Percentiles rank a stretch among this genome's conserved stretches.
phyloP scores from a whole-genome alignment of 2,113 vertebrate species.

The Cinclus mexicanus region DNA sequence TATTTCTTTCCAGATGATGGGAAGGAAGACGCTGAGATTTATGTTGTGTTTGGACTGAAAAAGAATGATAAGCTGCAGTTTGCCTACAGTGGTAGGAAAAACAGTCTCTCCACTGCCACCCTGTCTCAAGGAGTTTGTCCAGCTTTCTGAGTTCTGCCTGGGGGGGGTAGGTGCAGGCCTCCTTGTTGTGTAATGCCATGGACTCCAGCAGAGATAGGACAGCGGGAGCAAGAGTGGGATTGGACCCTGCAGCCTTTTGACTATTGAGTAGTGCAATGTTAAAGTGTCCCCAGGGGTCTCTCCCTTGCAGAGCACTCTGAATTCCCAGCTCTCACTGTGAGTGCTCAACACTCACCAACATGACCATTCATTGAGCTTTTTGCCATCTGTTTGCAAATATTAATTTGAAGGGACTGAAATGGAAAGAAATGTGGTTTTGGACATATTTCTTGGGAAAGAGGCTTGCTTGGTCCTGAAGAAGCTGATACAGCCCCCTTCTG shows the following conservation, averaged over 20 bases:
- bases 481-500: background rate
- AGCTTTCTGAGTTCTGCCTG: background rate
- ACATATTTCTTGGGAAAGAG: background rate
- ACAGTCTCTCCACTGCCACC: background rate
- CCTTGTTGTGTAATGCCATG: background rate
- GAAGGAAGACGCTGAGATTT: background rate
- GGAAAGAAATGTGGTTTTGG: background rate
- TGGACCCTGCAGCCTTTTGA: background rate
- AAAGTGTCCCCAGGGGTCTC: background rate
- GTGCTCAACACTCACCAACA: background rate
- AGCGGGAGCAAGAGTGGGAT: background rate
- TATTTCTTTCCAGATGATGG: background rate
- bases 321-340: background rate
- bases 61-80: background rate
- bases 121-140: background rate
- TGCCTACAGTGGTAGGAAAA: background rate
- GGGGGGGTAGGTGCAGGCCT: background rate
- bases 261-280: background rate
- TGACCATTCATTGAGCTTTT: background rate
- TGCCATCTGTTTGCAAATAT: background rate
- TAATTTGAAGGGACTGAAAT: background rate
- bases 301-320: background rate
- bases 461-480: background rate
- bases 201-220: background rate
- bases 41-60: background rate